These are phyloP conservation scores for Neopelma chrysocephalum DNA, from an alignment of 2,797 vertebrate genomes.

Conservation along the genomic window DNA sequence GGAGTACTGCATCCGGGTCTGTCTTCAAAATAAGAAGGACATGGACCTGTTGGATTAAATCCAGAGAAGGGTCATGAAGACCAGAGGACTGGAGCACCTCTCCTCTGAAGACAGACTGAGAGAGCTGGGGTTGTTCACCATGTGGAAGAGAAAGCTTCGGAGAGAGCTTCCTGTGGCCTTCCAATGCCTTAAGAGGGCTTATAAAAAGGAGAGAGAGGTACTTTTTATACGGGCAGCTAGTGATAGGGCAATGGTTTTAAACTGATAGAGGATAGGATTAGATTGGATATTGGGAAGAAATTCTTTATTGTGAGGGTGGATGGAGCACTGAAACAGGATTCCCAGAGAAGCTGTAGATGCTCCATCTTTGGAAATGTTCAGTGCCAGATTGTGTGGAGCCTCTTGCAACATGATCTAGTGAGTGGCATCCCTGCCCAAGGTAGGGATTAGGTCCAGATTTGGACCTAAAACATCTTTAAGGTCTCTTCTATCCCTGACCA, in stretches of 20 bases:
- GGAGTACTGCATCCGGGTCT: neutral
- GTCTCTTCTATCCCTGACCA: neutral
- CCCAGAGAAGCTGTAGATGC: neutral
- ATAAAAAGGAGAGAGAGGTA: neutral
- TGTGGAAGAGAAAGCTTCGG: rapidly evolving
- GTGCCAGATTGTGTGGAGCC: rapidly evolving
- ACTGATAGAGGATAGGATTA: neutral
- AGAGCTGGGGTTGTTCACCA: neutral
- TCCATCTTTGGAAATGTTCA: neutral
- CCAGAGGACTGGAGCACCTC: neutral
- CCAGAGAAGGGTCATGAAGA: neutral
- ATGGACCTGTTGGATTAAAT: neutral
- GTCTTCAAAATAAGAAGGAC: neutral
- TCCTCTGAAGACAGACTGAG: neutral
- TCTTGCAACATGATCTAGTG: neutral
- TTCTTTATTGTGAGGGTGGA: neutral
- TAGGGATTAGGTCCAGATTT: too few relatives aligned
- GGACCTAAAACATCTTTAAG: neutral
- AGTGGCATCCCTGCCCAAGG: neutral
- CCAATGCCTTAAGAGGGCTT: neutral
- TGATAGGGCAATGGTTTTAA: neutral
- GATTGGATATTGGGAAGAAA: neutral
- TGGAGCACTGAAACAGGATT: neutral
- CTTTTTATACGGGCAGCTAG: neutral
- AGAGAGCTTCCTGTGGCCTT: neutral